Evolutionary conservation across 2,888 invertebrate genomes (phyloP).

Genomic region (Caenorhabditis sp.): DNA sequence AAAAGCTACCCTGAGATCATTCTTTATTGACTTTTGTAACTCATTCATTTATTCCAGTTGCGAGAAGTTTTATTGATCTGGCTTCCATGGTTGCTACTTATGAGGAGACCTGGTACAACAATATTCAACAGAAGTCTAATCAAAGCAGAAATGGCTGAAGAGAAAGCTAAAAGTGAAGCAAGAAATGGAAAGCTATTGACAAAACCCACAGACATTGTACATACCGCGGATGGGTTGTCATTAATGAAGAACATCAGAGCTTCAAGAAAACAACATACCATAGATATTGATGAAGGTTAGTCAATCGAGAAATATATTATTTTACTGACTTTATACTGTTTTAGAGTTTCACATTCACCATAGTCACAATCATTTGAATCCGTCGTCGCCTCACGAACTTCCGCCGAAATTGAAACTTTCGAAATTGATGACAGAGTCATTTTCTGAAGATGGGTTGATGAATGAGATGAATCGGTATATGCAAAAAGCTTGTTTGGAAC

Average conservation of each 20-base stretch:
- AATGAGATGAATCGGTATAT: slow-evolving; percentile 49
- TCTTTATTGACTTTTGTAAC: too few species aligned
- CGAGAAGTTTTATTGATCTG: slow-evolving; percentile 92
- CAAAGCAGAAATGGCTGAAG: slow-evolving; percentile 45
- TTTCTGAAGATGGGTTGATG: slow-evolving; percentile 36
- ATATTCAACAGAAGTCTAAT: slow-evolving; percentile 43
- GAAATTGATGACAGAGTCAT: slow-evolving; percentile 26
- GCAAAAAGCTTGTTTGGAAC: slow-evolving; percentile 59
- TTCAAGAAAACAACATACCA: slow-evolving; percentile 11
- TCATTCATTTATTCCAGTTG: slow-evolving; percentile 77
- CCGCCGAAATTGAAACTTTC: slow-evolving; percentile 25
- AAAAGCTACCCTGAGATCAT: background rate
- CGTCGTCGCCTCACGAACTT: slow-evolving; percentile 17
- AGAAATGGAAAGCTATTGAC: slow-evolving; percentile 21
- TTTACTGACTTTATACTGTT: background rate
- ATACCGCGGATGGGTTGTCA: slow-evolving; percentile 35
- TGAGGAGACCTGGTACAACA: slow-evolving; percentile 85
- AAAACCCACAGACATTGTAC: slow-evolving; percentile 15
- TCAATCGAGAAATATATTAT: background rate
- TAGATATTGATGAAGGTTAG: slow-evolving; percentile 30
- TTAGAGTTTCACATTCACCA: slow-evolving; percentile 35
- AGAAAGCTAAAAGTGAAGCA: slow-evolving; percentile 26
- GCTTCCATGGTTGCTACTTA: slow-evolving; percentile 93
- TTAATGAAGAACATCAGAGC: slow-evolving; percentile 37
- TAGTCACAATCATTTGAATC: slow-evolving; percentile 32